phyloP scores from a whole-genome alignment of 2,888 invertebrate species.

The Callyntrura sp. region DNA sequence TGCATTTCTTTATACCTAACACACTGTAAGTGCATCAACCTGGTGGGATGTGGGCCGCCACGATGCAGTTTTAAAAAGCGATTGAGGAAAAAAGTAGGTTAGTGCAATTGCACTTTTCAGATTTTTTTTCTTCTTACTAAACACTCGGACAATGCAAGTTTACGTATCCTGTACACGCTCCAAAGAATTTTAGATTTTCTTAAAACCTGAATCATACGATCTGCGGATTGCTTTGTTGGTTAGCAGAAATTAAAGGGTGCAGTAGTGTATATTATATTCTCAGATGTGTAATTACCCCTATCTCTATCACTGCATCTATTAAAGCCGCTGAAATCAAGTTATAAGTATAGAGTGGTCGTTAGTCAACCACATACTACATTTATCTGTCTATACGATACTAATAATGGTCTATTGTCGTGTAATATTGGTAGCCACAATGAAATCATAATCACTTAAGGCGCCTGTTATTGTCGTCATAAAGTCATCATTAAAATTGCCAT shows the following conservation, averaged over 20 bases:
- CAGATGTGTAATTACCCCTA: constrained; percentile 33
- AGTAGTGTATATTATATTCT: background rate
- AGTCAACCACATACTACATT: background rate
- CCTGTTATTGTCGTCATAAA: constrained; percentile 50
- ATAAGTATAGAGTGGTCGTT: background rate
- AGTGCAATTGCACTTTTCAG: constrained; percentile 41
- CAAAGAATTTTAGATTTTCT: background rate
- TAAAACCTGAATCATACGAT: background rate
- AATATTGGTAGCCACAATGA: constrained; percentile 65
- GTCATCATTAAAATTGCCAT: constrained; percentile 59
- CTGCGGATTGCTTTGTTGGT: background rate
- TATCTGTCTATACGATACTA: background rate
- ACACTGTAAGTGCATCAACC: constrained; percentile 30
- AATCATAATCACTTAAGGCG: constrained; percentile 54
- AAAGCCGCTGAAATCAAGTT: background rate
- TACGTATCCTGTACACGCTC: background rate
- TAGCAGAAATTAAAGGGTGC: constrained; percentile 7
- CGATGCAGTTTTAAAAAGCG: constrained; percentile 13
- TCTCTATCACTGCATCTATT: constrained; percentile 3
- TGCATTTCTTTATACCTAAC: constrained; percentile 1
- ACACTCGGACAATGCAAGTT: background rate
- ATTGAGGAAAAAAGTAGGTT: constrained; percentile 34
- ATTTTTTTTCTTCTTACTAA: background rate
- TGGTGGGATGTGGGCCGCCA: background rate
- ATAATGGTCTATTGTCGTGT: constrained; percentile 54